Base-by-base conservation (phyloP, 2,113 vertebrate genomes). In the Saimiri boliviensis region DNA sequence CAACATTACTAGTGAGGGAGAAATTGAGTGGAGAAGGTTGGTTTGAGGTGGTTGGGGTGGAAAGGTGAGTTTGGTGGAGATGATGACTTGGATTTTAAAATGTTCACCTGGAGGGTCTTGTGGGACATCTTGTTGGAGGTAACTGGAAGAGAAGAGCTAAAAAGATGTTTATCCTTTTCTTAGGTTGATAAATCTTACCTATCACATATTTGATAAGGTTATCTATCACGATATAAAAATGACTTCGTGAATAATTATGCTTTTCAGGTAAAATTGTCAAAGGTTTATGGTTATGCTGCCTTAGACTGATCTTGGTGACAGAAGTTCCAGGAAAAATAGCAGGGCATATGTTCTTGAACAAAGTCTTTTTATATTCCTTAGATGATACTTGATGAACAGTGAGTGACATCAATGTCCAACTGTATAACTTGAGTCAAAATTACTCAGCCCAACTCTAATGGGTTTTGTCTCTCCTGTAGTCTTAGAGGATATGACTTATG, bases 311-410 rank as follows among this genome's bases (percentile, higher is more conserved):
- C 17, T 35, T 68, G n/a, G 25, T 56, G 6, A 47, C n/a, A 95
- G 25, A 27, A 89, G 56, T 73, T 93, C 63, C 40, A 95, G 86
- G 16, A 80, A 79, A 96, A 93, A 66, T 68, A 49, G 30, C 25
- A 58, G 45, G 8, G 42, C 17, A 73, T 30, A 71, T 12, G 32
- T 42, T 82, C 80, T 93, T 37, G 56, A 45, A 37, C 11, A 81
- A 86, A 58, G 35, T 23, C 30, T 32, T 95, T 81, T 86, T 86
- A 30, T 80, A 60, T 68, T 93, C 10, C 21, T 82, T 90, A 81
- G 79, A 68, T 80, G 32, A 86, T 32, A 42, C 6, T 54, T 56
- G 60, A 58, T 83, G 77, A 47, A 81, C 82, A 76, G 17, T 21
- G 25, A 68, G 70, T 49, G 14, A 42, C 23, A 20, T 81, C 35